Percentiles rank a stretch among this genome's conserved stretches.
Evolutionary conservation across 2,797 vertebrate species (phyloP).

Genomic region (Spinus olivaceus): DNA sequence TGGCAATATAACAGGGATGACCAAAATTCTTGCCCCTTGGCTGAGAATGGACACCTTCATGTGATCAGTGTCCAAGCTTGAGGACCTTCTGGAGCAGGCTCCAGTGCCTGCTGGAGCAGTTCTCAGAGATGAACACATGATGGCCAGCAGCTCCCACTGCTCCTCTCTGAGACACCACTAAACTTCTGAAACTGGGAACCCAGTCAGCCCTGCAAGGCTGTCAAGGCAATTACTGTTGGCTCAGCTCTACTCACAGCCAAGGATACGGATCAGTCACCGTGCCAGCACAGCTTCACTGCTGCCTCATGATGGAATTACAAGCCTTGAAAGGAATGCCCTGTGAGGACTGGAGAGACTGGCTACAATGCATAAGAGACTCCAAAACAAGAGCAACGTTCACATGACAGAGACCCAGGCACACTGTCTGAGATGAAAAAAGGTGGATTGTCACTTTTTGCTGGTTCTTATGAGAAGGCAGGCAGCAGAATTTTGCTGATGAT

Average conservation of each 20-base stretch:
- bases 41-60: neutral
- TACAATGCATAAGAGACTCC: neutral
- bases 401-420: neutral
- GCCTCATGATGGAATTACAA: neutral
- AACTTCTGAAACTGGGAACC: neutral
- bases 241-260: neutral
- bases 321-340: neutral
- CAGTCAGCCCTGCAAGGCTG: neutral
- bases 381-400: neutral
- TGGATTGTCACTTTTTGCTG: neutral
- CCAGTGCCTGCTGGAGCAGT: neutral
- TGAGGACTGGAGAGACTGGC: neutral
- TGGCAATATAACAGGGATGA: neutral
- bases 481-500: neutral
- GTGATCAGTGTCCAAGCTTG: accelerated
- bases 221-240: neutral
- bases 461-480: neutral
- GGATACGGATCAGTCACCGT: accelerated
- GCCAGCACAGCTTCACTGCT: neutral
- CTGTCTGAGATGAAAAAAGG: neutral
- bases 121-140: neutral
- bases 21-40: neutral
- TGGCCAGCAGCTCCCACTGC: neutral
- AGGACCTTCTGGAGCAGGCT: neutral
- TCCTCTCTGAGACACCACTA: neutral